These are phyloP conservation scores for Pedetes capensis DNA, from an alignment of 2,113 vertebrate species.

Conservation along the genomic window DNA sequence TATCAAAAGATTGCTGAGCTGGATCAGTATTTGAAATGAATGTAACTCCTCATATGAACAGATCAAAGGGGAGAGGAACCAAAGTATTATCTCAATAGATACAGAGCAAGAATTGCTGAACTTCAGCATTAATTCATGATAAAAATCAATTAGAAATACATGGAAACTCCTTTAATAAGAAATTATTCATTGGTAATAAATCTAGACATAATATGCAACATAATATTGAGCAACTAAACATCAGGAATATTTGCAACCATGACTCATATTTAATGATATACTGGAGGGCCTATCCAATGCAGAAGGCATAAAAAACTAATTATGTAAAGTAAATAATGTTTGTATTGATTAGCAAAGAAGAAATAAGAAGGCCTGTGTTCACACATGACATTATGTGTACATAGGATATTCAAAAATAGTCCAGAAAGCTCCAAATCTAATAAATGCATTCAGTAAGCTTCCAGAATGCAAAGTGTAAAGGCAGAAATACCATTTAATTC, in stretches of 20 bases:
- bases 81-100: background rate
- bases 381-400: too few species aligned
- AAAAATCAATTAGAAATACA: background rate
- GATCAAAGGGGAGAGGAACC: background rate
- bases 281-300: background rate
- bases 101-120: background rate
- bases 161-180: background rate
- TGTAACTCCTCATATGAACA: background rate
- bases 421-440: too few species aligned
- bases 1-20: background rate
- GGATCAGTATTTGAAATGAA: background rate
- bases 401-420: too few species aligned
- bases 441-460: background rate
- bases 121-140: background rate
- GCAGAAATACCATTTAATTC: background rate
- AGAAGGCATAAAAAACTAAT: background rate
- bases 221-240: background rate
- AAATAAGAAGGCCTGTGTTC: too few species aligned
- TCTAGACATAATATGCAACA: background rate
- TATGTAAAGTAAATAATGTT: background rate
- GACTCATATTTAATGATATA: background rate
- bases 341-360: background rate
- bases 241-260: background rate
- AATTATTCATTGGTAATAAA: background rate
- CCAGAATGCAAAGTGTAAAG: background rate